Evolutionary conservation across 2,888 invertebrate species (phyloP), one percentile per base, ranked within the genome.

Genomic region (Trichogramma dendrolimi): DNA sequence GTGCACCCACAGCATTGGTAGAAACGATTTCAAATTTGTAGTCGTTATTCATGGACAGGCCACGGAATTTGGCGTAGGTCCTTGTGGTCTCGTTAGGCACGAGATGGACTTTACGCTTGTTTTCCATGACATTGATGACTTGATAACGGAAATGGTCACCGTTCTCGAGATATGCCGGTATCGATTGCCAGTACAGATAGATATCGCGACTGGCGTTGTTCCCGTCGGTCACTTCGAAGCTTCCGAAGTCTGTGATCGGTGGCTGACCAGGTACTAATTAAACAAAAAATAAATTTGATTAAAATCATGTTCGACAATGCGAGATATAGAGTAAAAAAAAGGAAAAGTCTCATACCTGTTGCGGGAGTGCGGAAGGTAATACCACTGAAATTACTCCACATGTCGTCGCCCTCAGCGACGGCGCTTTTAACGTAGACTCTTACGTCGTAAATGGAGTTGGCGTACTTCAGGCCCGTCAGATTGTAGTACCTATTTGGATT

Each of bases 151-250:
- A 91, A 72, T 88, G 83, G 5, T 85, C 84, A 27, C 92, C 93
- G 72, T 91, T 91, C 70, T 88, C 84, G 69, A 87, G 83, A 73
- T 84, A 83, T 51, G 83, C 82, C 27, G 85, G 84, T 56, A 93
- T 83, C 67, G 87, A 84, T 73, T 90, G 87, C 92, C 93, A 94
- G 76, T 92, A 93, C 38, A 93, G 80, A 74, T 86, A 86, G 49
- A 91, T 81, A 58, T 86, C 83, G 66, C 88, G 81, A 63, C 82
- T 82, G 47, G 80, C 77, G 27, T 82, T 80, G 71, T 77, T 83
- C 27, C 27, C 27, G 57, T 77, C 77, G 11, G 78, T 71, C 67
- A 79, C 80, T 75, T 89, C 86, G 75, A 92, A 93, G 71, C 89
- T 88, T 48, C 93, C 92, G 11, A 86, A 81, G 66, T 86, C 86